Evolutionary conservation across 2,113 vertebrate species (phyloP), one percentile per base, ranked within the genome.

Genomic region (Thalassarche chlororhynchos): DNA sequence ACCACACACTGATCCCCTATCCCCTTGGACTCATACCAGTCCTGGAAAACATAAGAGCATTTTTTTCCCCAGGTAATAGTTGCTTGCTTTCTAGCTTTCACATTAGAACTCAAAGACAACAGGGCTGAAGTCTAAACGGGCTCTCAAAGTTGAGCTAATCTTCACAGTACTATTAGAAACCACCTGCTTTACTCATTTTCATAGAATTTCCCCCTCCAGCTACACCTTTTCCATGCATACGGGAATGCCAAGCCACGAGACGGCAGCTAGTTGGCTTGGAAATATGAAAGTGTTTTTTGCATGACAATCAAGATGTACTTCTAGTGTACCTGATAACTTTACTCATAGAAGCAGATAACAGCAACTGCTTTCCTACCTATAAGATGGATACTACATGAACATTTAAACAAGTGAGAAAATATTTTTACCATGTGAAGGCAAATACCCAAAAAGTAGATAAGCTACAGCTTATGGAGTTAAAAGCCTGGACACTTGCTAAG

Each of bases 1-100:
- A 42, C 16, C 1, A 1, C 25, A 26, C 5, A 8, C 34, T n/a
- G 51, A 69, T 36, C 11, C 8, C 6, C 4, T 6, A 1, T 29
- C 44, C 66, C 42, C 54, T 54, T 74, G 47, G 55, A 7, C 38
- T 71, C 31, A 21, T 10, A 60, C 3, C 13, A 25, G 17, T 12
- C 10, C 38, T 29, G 20, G 40, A 51, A 90, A 69, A 84, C 49
- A 58, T 17, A 54, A 87, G 89, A 91, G 6, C 23, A 38, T 9
- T 34, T 49, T 21, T 25, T 17, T 17, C 13, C 5, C 4, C 17
- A 11, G 4, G 6, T 54, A 47, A 16, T 21, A 62, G 18, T 25
- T 47, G 9, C 29, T 64, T 28, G 8, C 23, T 91, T 78, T 75
- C 69, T 46, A 42, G 11, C 29, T 83, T 88, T 57, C 54, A 34